These are phyloP conservation scores for Tenebrio molitor DNA, from an alignment of 1,140 invertebrate genomes.

Conservation along the genomic window DNA sequence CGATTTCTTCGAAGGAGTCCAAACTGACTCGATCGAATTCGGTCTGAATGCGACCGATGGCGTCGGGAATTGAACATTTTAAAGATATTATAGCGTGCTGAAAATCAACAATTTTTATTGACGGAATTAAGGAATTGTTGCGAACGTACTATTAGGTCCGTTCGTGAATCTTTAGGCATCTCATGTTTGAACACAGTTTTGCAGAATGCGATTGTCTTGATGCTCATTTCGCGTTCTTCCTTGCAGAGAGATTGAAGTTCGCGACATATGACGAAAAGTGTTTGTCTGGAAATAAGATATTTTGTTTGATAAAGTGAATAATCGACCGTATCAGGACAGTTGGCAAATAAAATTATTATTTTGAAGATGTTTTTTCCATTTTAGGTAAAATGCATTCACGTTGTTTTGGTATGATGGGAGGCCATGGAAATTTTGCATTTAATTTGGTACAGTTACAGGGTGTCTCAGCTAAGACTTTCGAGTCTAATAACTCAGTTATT, in stretches of 20 bases:
- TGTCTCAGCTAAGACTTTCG: no score
- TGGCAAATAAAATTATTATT: no score
- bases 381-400: no score
- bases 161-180: constrained; percentile 70
- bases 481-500: no score
- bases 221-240: constrained; percentile 81
- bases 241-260: constrained; percentile 85
- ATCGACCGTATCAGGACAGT: no score
- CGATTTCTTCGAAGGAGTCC: constrained; percentile 71
- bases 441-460: no score
- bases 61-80: constrained; percentile 72
- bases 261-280: constrained; percentile 79
- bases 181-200: constrained; percentile 79
- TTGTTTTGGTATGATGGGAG: no score
- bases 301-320: no score
- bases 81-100: constrained; percentile 75
- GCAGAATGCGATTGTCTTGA: constrained; percentile 84
- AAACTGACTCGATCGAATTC: constrained; percentile 70
- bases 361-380: no score
- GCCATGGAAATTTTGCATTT: no score
- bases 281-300: constrained; percentile 66
- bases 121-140: neutral
- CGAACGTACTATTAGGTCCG: constrained; percentile 72
- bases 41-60: constrained; percentile 76
- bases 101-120: constrained; percentile 44